Evolutionary conservation across 2,888 invertebrate species (phyloP), one percentile per base, ranked within the genome.

Genomic region (Pollenia labialis): DNA sequence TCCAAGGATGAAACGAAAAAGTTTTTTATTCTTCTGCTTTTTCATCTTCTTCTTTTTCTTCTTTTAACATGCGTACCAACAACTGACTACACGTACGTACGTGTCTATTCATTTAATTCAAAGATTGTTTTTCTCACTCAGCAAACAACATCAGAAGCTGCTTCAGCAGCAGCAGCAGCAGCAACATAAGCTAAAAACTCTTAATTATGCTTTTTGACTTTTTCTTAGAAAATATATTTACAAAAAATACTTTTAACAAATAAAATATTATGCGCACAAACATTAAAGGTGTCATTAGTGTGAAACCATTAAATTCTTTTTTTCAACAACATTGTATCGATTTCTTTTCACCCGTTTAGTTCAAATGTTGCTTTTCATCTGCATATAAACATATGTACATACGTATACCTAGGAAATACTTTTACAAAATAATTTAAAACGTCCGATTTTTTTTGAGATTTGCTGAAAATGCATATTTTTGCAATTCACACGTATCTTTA

Each of bases 21-120:
- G n/a, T 68, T 82, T 40, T 71, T 48, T 60, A 75, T 16, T 79
- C 77, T 50, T 71, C 23, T 23, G 23, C 23, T 23, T 23, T 23
- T 23, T 23, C 23, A 23, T 23, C 2, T 1, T 23, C 56, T 72
- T n/a, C 69, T 74, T n/a, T n/a, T n/a, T 68, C 12, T 62, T 86
- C 85, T 87, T 90, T 87, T 88, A 89, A 89, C 88, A 89, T 89
- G 89, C 85, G 90, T 89, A 88, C 87, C 89, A 91, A 90, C 88
- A 90, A 91, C 90, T 89, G 66, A 58, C 56, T 58, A 64, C 46
- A 68, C 88, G 32, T 32, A 86, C 64, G 90, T 89, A 92, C 92
- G 92, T 92, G 92, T 92, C 92, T 91, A 90, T 90, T 90, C 90
- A 88, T 90, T 68, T 74, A 84, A 87, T 87, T 81, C 56, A 69